Evolutionary conservation across 2,113 vertebrate species (phyloP), one percentile per base, ranked within the genome.

Genomic region (Tetrax tetrax): DNA sequence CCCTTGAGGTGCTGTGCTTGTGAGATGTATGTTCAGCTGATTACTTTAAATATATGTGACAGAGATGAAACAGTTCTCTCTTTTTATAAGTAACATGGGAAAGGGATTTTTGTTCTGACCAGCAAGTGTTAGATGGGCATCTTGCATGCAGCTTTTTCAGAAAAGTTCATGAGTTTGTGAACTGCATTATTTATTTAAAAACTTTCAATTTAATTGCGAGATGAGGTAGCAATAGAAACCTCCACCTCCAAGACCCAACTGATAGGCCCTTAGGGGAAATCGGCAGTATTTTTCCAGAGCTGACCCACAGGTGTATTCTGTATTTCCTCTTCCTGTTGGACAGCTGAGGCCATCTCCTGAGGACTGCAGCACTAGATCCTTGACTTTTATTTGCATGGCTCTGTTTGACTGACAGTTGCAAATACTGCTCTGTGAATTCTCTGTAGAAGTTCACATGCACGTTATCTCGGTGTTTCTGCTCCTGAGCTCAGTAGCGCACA

Each of bases 401-500:
- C 2, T 1, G 0, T 63, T 69, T 79, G 43, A 12, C 37, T 75
- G 56, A 38, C 19, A 20, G 53, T 65, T 61, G 24, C 21, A 61
- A 38, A 27, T 38, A 43, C 35, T 35, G 15, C 41, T 47, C 41
- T 38, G 29, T 75, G 35, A 14, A 10, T 63, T 57, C 2, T 1
- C 20, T 82, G 47, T 23, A 50, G 38, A 53, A 60, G 71, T 89
- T 45, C 20, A 51, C 15, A 8, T 0, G 4, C 1, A 1, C 20
- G 48, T 64, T 66, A 20, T 48, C 12, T 65, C 7, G 7, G 48
- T 21, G 10, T 18, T 48, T 59, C 33, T 21, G 24, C 48, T 70
- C 17, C n/a, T 0, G 2, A 56, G 75, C 0, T 1, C 19, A 3
- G 21, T 35, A 31, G 17, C 31, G 63, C 33, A 24, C 0, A 0